Base-by-base conservation (phyloP, 2,113 vertebrate genomes). In the Martes martes region DNA sequence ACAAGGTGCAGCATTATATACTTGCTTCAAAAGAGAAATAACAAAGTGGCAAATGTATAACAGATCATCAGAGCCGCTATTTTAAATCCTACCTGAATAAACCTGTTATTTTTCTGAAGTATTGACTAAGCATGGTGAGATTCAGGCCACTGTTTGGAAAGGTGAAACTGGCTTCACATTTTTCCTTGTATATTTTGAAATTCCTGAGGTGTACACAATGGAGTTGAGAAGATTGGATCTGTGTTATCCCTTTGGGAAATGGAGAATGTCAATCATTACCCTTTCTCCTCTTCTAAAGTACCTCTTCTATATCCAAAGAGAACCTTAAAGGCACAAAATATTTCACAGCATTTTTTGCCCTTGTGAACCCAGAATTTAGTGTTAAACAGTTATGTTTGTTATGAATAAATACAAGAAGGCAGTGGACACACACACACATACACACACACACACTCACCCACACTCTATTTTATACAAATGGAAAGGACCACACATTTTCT, bases 151-250 rank as follows among this genome's bases (percentile, higher is more conserved):
- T 90, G 61, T 79, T 91, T 89, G 79, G 59, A 91, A 84, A 95
- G 39, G 31, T 80, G 18, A 76, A 87, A 7, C 2, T 0, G 0
- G 61, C 61, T 87, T 74, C 80, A 86, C 21, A 83, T 73, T 83
- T 91, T 61, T 69, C 63, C n/a, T 50, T 80, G 80, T 88, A 82
- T 96, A 92, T 95, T 98, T 97, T 94, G 89, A 97, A 79, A 92
- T 92, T 92, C 88, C 89, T 84, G 19, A 67, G 63, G 61, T 11
- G 18, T 52, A 24, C 39, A 92, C 92, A 95, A 65, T 78, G 26
- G 65, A 47, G 11, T 50, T n/a, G 42, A 94, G 83, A 85, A 63
- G 33, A 47, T 9, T 79, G 45, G 28, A 36, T 92, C n/a, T 73
- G 36, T 55, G 24, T 87, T 52, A 59, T 24, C n/a, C 93, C 55